phyloP scores from a whole-genome alignment of 1,140 invertebrate species.

The Metaphire vulgaris region DNA sequence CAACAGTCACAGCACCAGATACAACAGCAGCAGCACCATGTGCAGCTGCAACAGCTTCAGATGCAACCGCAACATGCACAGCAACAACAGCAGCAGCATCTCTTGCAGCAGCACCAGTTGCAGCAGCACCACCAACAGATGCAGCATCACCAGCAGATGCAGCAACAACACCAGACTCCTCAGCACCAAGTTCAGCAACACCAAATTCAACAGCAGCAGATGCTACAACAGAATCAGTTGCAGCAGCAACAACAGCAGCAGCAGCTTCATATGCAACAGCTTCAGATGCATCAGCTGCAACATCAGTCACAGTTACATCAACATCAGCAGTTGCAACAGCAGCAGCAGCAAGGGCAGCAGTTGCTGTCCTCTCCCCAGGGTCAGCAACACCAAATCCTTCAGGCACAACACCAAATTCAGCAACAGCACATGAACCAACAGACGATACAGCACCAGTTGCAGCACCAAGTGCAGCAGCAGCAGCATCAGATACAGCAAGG shows the following conservation, averaged over 20 bases:
- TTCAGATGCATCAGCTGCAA: slow-evolving; percentile 5
- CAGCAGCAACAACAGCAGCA: slow-evolving; percentile 25
- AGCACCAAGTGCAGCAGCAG: slow-evolving; percentile 33
- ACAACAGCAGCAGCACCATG: slow-evolving; percentile 11
- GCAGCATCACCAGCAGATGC: slow-evolving; percentile 17
- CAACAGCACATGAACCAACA: slow-evolving; percentile 12
- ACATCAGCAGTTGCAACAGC: slow-evolving; percentile 29
- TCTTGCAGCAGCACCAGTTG: slow-evolving; percentile 20
- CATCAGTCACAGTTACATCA: not conserved
- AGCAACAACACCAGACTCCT: slow-evolving; percentile 19
- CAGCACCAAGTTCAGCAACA: not conserved
- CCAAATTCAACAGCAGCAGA: slow-evolving; percentile 32
- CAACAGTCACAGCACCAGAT: slow-evolving; percentile 50
- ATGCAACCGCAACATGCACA: slow-evolving; percentile 16
- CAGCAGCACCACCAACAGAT: not conserved
- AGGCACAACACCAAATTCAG: slow-evolving; percentile 22
- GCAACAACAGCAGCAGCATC: slow-evolving; percentile 21
- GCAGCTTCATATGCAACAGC: slow-evolving; percentile 21
- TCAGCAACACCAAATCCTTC: slow-evolving; percentile 12
- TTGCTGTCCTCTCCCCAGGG: not conserved
- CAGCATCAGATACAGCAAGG: slow-evolving; percentile 33
- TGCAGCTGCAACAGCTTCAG: slow-evolving; percentile 19
- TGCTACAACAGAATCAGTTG: slow-evolving; percentile 19
- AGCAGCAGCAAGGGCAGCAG: slow-evolving; percentile 17
- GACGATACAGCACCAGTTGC: slow-evolving; percentile 18